Evolutionary conservation across 2,888 invertebrate species (phyloP).

Genomic region (Chloroclystis v-ata): DNA sequence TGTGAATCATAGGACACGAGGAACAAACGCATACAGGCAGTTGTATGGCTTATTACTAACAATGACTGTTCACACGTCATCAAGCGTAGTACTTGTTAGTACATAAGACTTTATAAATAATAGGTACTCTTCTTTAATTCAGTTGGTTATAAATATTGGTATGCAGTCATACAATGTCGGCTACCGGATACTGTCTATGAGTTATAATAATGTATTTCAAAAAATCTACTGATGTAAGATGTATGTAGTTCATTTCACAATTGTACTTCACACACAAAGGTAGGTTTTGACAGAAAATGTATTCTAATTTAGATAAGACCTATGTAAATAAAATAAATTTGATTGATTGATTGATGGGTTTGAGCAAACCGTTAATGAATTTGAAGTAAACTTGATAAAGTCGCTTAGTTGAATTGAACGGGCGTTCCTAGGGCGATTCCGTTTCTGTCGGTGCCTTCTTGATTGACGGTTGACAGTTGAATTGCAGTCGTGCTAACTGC

Average conservation of each 20-base stretch:
- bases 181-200: too few species aligned
- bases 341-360: neutral
- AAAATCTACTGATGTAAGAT: too few species aligned
- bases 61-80: conserved; percentile 5
- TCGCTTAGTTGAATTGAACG: neutral
- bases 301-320: too few species aligned
- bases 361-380: too few species aligned
- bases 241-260: too few species aligned
- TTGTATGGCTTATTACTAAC: conserved; percentile 7
- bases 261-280: neutral
- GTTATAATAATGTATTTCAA: too few species aligned
- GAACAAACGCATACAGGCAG: conserved; percentile 7
- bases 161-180: neutral
- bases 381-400: neutral
- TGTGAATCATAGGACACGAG: conserved; percentile 40
- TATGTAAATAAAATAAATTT: neutral
- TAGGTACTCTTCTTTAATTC: too few species aligned
- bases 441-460: conserved; percentile 14
- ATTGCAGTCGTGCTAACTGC: conserved; percentile 12
- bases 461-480: conserved; percentile 16
- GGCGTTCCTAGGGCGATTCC: conserved; percentile 7
- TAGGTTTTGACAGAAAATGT: too few species aligned
- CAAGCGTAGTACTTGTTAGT: too few species aligned
- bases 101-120: too few species aligned
- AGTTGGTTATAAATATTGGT: too few species aligned